Base-by-base conservation (phyloP, 1,140 invertebrate species). In the Mycetomoellerius zeteki region DNA sequence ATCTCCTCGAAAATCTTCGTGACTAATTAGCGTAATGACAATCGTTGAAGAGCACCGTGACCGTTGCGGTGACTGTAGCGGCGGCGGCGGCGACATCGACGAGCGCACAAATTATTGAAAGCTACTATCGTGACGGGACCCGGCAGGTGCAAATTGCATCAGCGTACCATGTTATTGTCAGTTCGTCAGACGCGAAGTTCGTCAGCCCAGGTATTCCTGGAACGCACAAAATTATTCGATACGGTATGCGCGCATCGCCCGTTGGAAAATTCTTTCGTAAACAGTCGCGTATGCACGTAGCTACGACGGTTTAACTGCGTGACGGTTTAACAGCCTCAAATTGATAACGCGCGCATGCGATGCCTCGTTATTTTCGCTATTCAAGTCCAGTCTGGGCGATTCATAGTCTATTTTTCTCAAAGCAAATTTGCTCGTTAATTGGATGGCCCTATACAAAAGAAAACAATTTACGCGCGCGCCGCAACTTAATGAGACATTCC, bases 21-120 rank as follows among this genome's bases (percentile, higher is more conserved):
- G 50, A 64, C 85, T 92, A 92, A 92, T 92, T 92, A 92, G 85
- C 65, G 86, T 88, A 88, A 91, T 85, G 87, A 91, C 86, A 81
- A 88, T 84, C 85, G 62, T 21, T 64, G 73, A 50, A 80, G 77
- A 54, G 60, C 6, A 27, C 6, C 33, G 21, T 30, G 85, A 24
- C 54, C 24, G 69, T 10, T 16, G 19, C 3, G 78, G 43, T 24
- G 7, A 60, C 27, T 67, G n/a, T 52, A 6, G 33, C 33, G 33
- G 33, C 33, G 33, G 33, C 33, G 33, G 12, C 12, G 10, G 4
- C 5, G 62, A 19, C 37, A 43, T 19, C 37, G 58, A 50, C 54
- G 52, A 33, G 43, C 27, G 65, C 47, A 62, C 77, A 78, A 87
- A 89, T 89, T 78, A 62, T 84, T 89, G 58, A 87, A 87, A 87